Base-by-base conservation (phyloP, 2,797 vertebrate species). In the Sebastiscus tertius region DNA sequence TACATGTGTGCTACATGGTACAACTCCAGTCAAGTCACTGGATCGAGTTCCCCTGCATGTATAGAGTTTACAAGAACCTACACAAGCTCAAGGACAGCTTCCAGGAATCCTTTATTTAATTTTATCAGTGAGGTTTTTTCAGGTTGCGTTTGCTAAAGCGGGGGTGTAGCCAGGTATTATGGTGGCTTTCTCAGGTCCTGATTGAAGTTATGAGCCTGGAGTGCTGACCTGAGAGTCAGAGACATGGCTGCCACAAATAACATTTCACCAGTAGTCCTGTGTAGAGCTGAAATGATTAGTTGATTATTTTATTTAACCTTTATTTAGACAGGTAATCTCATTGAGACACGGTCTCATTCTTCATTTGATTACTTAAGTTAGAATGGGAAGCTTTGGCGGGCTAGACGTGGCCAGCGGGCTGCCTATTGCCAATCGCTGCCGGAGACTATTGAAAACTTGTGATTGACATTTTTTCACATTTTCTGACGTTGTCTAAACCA, bases 1-100 rank as follows among this genome's bases (percentile, higher is more conserved):
- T 89, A 90, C 90, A 89, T 87, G 86, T 86, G 90, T 85, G 89
- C 74, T 87, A 91, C 91, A 89, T 62, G 84, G 88, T 88, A 64
- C 75, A 72, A 72, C 80, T 90, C 52, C 71, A 83, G 77, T 87
- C 82, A n/a, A 85, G 81, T 78, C 62, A 65, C 77, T 5, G 77
- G 88, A 80, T 92, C 60, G 2, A 64, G 83, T 93, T 89, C 85
- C 87, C 64, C 74, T n/a, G 14, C 77, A 69, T 86, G 82, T 87
- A 83, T 89, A 81, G 80, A 66, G 82, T 85, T 86, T 81, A 90
- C 80, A 66, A 77, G 42, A 83, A 60, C 77, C 52, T 72, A 56
- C 75, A 79, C 68, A 67, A 72, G 69, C 59, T 67, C 11, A 36
- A 34, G 72, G 61, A 49, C 52, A 42, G 60, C 84, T 82, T 85